phyloP scores from a whole-genome alignment of 2,797 vertebrate genomes.

The Pristis pectinata region DNA sequence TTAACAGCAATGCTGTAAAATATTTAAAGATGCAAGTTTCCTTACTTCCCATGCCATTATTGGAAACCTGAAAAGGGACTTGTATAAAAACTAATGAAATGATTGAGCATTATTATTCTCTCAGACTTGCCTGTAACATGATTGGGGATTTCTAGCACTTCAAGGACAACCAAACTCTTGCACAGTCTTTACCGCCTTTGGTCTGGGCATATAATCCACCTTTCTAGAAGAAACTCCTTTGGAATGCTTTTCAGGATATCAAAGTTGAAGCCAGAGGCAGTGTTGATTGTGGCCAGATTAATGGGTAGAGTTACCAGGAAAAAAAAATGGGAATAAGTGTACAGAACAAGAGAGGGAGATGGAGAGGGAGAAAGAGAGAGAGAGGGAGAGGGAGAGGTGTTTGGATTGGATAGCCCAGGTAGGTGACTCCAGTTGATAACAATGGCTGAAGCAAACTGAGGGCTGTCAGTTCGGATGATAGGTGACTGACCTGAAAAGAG shows the following conservation, averaged over 20 bases:
- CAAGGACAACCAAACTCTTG: background rate
- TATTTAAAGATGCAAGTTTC: background rate
- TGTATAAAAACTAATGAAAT: background rate
- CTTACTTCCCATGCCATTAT: background rate
- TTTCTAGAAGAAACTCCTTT: background rate
- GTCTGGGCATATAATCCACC: background rate
- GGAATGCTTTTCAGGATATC: background rate
- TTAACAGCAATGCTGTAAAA: background rate
- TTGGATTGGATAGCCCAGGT: background rate
- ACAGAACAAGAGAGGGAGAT: too few species aligned
- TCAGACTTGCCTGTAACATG: background rate
- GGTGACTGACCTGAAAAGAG: too few species aligned
- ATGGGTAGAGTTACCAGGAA: background rate
- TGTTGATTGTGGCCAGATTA: background rate
- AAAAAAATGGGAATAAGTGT: background rate
- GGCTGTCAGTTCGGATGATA: background rate
- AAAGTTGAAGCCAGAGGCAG: background rate
- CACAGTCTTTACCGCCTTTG: background rate
- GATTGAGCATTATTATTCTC: background rate
- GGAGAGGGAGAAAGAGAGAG: too few species aligned
- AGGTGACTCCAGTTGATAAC: background rate
- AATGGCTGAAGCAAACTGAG: background rate
- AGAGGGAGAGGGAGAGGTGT: background rate
- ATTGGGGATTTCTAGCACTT: background rate
- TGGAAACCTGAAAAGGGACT: background rate